These are phyloP conservation scores for Cyprinus carpio DNA, from an alignment of 2,113 vertebrate genomes.

Conservation along the genomic window DNA sequence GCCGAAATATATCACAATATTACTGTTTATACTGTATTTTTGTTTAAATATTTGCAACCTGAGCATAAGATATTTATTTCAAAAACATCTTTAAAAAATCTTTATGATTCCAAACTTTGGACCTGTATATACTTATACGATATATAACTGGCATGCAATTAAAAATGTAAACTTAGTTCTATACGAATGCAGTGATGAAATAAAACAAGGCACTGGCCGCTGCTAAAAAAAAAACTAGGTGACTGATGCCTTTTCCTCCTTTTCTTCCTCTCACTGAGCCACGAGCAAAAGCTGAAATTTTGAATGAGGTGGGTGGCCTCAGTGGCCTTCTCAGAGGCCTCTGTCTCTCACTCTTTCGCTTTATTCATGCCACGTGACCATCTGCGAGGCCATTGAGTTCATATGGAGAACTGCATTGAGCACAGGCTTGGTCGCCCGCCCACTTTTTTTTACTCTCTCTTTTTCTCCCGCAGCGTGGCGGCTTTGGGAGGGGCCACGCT, in stretches of 20 bases:
- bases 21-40: neutral
- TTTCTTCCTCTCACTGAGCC: conserved; percentile 1
- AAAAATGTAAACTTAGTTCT: neutral
- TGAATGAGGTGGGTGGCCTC: conserved; percentile 38
- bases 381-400: conserved; percentile 48
- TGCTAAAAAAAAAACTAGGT: conserved; percentile 50
- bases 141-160: neutral
- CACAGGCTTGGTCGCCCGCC: conserved; percentile 39
- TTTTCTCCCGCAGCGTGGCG: conserved; percentile 7
- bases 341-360: conserved; percentile 36
- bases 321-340: conserved; percentile 16
- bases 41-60: too few relatives aligned
- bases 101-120: neutral
- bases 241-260: conserved; percentile 3
- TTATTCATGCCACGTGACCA: conserved; percentile 41
- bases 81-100: neutral
- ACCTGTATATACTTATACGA: neutral
- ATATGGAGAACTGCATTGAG: conserved; percentile 49
- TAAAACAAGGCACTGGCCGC: conserved; percentile 5
- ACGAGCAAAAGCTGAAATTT: neutral
- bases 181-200: neutral
- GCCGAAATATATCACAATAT: neutral
- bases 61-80: too few relatives aligned
- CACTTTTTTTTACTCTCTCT: conserved; percentile 22
- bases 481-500: conserved; percentile 45